Conservation (phyloP, 2,888 invertebrate species). For the Eupithecia pulchellata region DNA sequence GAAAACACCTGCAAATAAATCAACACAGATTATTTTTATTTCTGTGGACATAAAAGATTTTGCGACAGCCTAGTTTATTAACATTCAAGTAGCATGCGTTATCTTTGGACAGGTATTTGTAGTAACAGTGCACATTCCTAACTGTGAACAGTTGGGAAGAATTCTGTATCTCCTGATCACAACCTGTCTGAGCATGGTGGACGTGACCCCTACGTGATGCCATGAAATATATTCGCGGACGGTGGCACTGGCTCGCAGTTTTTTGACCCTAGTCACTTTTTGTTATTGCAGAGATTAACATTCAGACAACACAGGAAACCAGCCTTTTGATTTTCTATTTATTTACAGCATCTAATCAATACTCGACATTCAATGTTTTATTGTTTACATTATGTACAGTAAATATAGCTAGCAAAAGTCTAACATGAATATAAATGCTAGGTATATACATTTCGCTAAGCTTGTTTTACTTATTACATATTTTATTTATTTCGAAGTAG, state of each 20-base stretch:
- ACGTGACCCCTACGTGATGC: slow-evolving; percentile 35
- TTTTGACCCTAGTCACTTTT: slow-evolving; percentile 70
- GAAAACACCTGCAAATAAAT: slow-evolving; percentile 27
- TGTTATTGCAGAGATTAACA: slow-evolving; percentile 17
- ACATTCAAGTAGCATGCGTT: slow-evolving; percentile 22
- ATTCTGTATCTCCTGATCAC: slow-evolving; percentile 56
- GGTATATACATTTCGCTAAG: too few species aligned
- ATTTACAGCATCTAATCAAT: neutral
- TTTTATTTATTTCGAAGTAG: too few species aligned
- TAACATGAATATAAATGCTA: too few species aligned
- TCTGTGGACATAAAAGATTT: slow-evolving; percentile 8
- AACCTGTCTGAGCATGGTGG: slow-evolving; percentile 23
- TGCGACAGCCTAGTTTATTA: slow-evolving; percentile 24
- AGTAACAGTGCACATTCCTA: slow-evolving; percentile 50
- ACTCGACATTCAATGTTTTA: neutral
- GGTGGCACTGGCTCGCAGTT: slow-evolving; percentile 49
- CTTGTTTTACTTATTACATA: too few species aligned
- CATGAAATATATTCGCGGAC: slow-evolving; percentile 55
- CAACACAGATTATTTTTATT: slow-evolving; percentile 6
- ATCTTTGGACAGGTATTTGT: slow-evolving; percentile 17
- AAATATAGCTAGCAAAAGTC: too few species aligned
- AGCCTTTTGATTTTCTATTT: neutral
- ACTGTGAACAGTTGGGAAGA: slow-evolving; percentile 61
- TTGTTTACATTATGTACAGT: too few species aligned
- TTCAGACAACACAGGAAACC: neutral